These are phyloP conservation scores for Calycopis cecrops DNA, from an alignment of 1,140 invertebrate species.

Conservation along the genomic window DNA sequence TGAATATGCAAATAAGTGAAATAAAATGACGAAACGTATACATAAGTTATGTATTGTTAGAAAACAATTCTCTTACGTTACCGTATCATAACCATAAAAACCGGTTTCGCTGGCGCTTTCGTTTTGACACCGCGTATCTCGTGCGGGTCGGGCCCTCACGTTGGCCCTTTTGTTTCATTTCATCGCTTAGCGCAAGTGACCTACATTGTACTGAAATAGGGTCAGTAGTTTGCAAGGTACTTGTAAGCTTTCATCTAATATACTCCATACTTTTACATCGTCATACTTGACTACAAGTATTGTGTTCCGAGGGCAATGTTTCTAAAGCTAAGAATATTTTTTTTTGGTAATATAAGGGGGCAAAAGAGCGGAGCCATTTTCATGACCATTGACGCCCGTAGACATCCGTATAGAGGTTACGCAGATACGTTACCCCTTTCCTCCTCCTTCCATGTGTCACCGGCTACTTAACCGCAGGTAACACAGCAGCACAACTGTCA, in stretches of 20 bases:
- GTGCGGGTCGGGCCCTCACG: conserved; percentile 5
- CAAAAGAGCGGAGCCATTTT: too few relatives aligned
- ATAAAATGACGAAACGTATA: too few relatives aligned
- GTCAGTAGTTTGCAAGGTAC: conserved; percentile 4
- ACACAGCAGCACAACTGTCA: too few relatives aligned
- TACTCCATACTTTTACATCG: not conserved
- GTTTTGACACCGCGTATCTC: conserved; percentile 1
- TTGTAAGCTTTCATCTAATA: conserved; percentile 1
- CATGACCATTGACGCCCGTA: too few relatives aligned
- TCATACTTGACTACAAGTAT: not conserved
- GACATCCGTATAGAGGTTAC: too few relatives aligned
- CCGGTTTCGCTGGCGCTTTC: not conserved
- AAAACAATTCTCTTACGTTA: not conserved
- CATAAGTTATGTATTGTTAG: too few relatives aligned
- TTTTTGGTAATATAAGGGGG: too few relatives aligned
- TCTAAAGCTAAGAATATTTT: too few relatives aligned
- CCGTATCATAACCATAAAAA: not conserved
- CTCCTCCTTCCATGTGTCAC: too few relatives aligned
- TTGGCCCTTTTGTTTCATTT: conserved; percentile 45
- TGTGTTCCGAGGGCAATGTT: not conserved
- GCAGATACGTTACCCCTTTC: too few relatives aligned
- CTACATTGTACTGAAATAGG: conserved; percentile 36
- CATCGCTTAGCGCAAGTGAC: conserved; percentile 51
- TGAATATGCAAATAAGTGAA: too few relatives aligned
- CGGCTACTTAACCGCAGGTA: too few relatives aligned